Evolutionary conservation across 2,888 invertebrate species (phyloP).

Genomic region (Lissocephala sabroskyi): DNA sequence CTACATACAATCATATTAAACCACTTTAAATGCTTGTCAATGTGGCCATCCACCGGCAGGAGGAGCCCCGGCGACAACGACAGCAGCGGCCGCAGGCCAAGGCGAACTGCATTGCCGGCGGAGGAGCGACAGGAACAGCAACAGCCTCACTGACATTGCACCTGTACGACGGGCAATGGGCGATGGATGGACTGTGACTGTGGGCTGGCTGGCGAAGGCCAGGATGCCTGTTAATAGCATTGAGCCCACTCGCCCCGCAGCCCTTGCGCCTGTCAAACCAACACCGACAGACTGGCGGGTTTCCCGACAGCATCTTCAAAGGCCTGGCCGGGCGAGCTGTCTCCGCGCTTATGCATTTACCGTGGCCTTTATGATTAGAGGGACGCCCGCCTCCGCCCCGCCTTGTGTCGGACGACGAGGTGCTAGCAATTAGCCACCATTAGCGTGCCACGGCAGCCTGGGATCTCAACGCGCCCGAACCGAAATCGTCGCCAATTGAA

Average conservation of each 20-base stretch:
- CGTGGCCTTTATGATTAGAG: neutral
- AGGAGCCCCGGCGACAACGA: neutral
- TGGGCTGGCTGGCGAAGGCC: neutral
- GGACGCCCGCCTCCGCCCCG: neutral
- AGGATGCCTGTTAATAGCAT: neutral
- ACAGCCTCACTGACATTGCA: no score
- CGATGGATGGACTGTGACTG: no score
- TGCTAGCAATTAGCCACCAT: constrained; percentile 1
- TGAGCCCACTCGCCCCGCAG: neutral
- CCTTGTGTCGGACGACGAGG: no score
- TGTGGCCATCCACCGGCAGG: neutral
- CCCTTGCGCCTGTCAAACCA: neutral
- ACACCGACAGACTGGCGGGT: neutral
- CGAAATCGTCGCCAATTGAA: neutral
- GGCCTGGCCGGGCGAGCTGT: neutral
- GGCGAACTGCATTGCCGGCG: neutral
- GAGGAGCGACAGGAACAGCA: neutral
- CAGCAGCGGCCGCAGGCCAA: neutral
- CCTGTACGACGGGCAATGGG: no score
- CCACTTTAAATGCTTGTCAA: neutral
- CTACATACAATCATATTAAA: neutral
- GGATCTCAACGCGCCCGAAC: no score
- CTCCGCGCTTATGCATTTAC: neutral
- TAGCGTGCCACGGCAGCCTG: neutral
- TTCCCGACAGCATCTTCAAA: neutral